Evolutionary conservation across 2,888 invertebrate species (phyloP), one percentile per base, ranked within the genome.

Genomic region (Halictus ligatus): DNA sequence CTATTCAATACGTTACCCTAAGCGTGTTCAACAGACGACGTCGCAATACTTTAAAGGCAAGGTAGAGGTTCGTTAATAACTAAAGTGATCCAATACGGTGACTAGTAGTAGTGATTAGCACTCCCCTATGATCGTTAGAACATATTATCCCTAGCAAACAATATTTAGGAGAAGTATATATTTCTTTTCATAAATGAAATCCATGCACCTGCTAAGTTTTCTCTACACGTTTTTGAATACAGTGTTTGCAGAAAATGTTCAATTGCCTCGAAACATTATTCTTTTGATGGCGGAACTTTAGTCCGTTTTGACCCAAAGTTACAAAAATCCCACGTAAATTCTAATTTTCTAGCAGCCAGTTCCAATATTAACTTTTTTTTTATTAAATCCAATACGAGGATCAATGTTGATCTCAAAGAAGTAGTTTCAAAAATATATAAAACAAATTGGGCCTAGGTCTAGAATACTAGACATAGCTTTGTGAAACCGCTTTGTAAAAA

Each of bases 11-110:
- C 78, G 94, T 96, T 18, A 95, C 95, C 90, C 94, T 96, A 92
- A 95, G 96, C 91, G 95, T 97, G 54, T 97, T 97, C 94, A 96
- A 96, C 87, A 96, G 96, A 81, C 96, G 95, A 88, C 95, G 94
- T 67, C 95, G 97, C 48, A 96, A 96, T 92, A 96, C 96, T 0
- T 95, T 98, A 86, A 97, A 97, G 94, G 96, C 97, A 88, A 93
- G 94, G 94, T 94, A 88, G 80, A 88, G 54, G 82, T 79, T 86
- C 43, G 54, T 69, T 54, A 58, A 71, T 72, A 48, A 50, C 25
- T 10, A n/a, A n/a, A 35, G 50, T n/a, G 25, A 46, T 71, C 43
- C 35, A 40, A 58, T 43, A 67, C 64, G 35, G 43, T 60, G 25
- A n/a, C 60, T 35, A 35, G 35, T 21, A 60, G 25, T 60, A 12